Base-by-base conservation (phyloP, 2,113 vertebrate genomes). In the Chaenocephalus aceratus region DNA sequence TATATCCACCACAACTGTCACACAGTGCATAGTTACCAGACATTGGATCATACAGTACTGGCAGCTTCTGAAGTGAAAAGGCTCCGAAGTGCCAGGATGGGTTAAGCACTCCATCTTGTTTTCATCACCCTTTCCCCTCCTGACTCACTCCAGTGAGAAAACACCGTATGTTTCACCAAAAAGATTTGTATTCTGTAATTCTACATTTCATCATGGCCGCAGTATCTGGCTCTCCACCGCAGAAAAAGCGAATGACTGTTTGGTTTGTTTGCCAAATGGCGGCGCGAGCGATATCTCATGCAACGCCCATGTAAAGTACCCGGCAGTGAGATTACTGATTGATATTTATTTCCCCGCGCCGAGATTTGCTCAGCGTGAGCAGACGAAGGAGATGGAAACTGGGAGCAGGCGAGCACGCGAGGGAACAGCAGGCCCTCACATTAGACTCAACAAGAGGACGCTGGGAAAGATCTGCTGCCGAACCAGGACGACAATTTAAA, bases 391-490 rank as follows among this genome's bases (percentile, higher is more conserved):
- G 56, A 52, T 77, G 85, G 80, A 86, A 72, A 82, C 14, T 45
- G 44, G 57, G 75, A 76, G 61, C 53, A 23, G 45, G 30, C 10
- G 52, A 53, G 63, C 49, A 36, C 10, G 48, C 23, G 26, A 34
- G 76, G 68, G 68, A 86, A 89, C 86, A 83, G 75, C 61, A 74
- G 77, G 81, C 16, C 72, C 79, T 82, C 80, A 64, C 76, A 69
- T 83, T 63, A 65, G 74, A 26, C 21, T 62, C 46, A 72, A 62
- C 53, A 12, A 67, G 59, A 30, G 82, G 61, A 76, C 46, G 23
- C 61, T 59, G 79, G 76, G 62, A 75, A 79, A 83, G 34, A 7
- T 6, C 34, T 68, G 70, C 82, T 34, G 63, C 54, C 58, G 57
- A 30, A 30, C 30, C 30, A 77, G 67, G 82, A 71, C 54, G 64